Percentiles rank a stretch among this genome's conserved stretches.
Conservation (phyloP, 2,113 vertebrate genomes). For the Pseudopodoces humilis region DNA sequence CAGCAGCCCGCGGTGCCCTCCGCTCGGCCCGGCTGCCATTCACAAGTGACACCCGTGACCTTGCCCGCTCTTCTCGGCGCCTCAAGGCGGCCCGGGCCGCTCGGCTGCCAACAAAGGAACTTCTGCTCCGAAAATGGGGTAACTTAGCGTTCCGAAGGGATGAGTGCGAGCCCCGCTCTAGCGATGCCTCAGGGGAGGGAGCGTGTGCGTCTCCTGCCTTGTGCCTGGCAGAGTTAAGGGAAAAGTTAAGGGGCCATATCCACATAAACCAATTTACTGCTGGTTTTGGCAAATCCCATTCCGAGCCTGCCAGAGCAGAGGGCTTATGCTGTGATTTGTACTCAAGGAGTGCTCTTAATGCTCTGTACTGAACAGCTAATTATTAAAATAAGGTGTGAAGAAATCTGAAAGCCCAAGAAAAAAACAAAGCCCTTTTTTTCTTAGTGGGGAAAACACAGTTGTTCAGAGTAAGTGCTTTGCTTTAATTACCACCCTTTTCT, state of each 20-base stretch:
- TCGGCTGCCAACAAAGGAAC: fast-evolving
- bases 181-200: background rate
- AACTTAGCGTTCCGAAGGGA: fast-evolving
- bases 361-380: background rate
- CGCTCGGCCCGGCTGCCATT: fast-evolving
- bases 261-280: fast-evolving
- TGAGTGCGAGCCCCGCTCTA: background rate
- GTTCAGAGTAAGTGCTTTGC: background rate
- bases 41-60: fast-evolving
- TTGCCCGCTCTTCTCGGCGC: background rate
- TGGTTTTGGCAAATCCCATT: fast-evolving
- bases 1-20: background rate
- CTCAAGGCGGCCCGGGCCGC: fast-evolving
- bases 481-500: background rate
- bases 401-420: background rate
- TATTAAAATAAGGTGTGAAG: background rate
- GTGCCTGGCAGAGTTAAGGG: background rate
- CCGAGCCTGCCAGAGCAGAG: background rate
- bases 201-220: fast-evolving
- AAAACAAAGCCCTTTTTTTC: background rate
- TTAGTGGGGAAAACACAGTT: background rate
- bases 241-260: fast-evolving
- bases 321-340: background rate
- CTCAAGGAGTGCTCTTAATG: background rate
- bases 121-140: fast-evolving